These are phyloP conservation scores for Trialeurodes vaporariorum DNA, from an alignment of 1,140 invertebrate species.

Conservation along the genomic window DNA sequence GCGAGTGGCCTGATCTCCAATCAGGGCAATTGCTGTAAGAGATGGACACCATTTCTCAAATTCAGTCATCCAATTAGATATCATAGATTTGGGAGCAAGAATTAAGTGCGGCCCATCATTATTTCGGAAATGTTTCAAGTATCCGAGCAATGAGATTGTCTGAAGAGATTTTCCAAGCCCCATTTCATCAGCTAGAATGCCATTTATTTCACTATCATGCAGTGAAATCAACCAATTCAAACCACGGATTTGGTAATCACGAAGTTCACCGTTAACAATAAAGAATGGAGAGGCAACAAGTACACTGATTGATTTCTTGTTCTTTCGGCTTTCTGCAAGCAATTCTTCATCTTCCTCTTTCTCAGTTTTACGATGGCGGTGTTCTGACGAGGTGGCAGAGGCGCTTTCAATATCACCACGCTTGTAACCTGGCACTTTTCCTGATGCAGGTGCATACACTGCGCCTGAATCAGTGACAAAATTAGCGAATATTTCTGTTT, in stretches of 20 bases:
- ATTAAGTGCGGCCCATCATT: slow-evolving; percentile 96
- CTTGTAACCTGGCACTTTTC: slow-evolving; percentile 64
- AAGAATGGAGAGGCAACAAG: slow-evolving; percentile 87
- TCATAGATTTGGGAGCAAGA: slow-evolving; percentile 96
- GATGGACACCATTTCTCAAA: slow-evolving; percentile 97
- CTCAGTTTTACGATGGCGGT: slow-evolving; percentile 96
- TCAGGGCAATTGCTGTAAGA: slow-evolving; percentile 82
- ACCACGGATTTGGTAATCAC: slow-evolving; percentile 98
- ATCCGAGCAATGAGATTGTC: slow-evolving; percentile 92
- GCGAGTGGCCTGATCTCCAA: slow-evolving; percentile 89
- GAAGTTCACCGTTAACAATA: slow-evolving; percentile 83
- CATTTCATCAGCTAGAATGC: slow-evolving; percentile 99
- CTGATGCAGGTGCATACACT: slow-evolving; percentile 41
- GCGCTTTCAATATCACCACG: slow-evolving; percentile 56
- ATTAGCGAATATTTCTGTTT: slow-evolving; percentile 96
- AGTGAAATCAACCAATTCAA: slow-evolving; percentile 99
- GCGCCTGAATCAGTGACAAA: slow-evolving; percentile 78
- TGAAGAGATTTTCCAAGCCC: slow-evolving; percentile 98
- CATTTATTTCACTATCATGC: slow-evolving; percentile 98
- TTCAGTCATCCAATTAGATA: slow-evolving; percentile 98
- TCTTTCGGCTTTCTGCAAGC: slow-evolving; percentile 73
- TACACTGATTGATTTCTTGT: slow-evolving; percentile 60
- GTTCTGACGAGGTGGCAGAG: slow-evolving; percentile 49
- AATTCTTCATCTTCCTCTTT: slow-evolving; percentile 99
- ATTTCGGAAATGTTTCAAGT: slow-evolving; percentile 97